Base-by-base conservation (phyloP, 2,888 invertebrate genomes). In the Cephus nigrinus region DNA sequence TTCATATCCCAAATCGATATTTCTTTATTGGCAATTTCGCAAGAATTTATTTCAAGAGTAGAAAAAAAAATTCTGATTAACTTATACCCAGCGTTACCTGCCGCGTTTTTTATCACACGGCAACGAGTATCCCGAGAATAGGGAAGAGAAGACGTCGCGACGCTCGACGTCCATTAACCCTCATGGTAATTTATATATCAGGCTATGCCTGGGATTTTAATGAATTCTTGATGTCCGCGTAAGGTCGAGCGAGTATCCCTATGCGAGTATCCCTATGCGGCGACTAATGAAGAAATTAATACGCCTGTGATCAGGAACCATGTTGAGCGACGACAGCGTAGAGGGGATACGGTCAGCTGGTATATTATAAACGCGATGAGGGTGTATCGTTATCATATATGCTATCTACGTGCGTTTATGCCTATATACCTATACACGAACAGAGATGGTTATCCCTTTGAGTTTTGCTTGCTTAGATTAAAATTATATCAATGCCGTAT, bases 401-500 rank as follows among this genome's bases (percentile, higher is more conserved):
- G 55, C 2, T 55, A 55, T 36, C 23, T 23, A 4, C 1, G 12
- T 36, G 12, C 12, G 5, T 36, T 1, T 40, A 23, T 23, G 5
- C 23, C 23, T 5, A 5, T 40, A 55, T 23, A 23, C 23, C 23
- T 55, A 55, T 9, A 77, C 74, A 55, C 32, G 36, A 78, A 80
- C 79, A 74, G 75, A 78, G 80, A 79, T 69, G 83, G 80, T 82
- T 84, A 83, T 85, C 84, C 87, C 87, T 88, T 88, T 88, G 87
- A 88, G 85, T 86, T 86, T 85, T 81, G 81, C 83, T 82, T 85
- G 85, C 84, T 84, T 81, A 84, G 82, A 87, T 88, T 88, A 88
- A 88, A 88, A 86, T 85, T 87, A 84, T 85, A 88, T 88, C 86
- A 88, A 88, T 88, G 84, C 82, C 81, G 83, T 86, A 85, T 82